Evolutionary conservation across 2,113 vertebrate species (phyloP).

Genomic region (Scartelaos histophorus): DNA sequence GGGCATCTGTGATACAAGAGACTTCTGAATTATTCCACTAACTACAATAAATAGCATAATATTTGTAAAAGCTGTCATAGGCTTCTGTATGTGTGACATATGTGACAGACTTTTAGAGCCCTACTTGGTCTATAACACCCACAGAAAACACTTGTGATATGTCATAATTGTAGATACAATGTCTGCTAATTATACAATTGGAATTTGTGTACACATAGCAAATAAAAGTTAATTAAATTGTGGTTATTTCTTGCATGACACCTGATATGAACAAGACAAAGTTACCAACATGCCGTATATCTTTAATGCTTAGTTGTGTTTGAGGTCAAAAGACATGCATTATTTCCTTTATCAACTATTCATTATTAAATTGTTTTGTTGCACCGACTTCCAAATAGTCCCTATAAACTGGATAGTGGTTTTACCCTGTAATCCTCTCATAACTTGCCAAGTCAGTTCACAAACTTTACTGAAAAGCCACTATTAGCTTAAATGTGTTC

Average conservation of each 20-base stretch:
- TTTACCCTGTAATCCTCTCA: conserved; percentile 44
- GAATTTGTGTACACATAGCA: neutral
- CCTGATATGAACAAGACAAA: neutral
- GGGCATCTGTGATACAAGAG: neutral
- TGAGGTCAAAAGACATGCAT: neutral
- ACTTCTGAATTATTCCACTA: too few relatives aligned
- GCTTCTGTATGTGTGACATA: too few relatives aligned
- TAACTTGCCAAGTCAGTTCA: neutral
- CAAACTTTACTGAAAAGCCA: neutral
- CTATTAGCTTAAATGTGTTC: neutral
- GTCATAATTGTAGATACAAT: neutral
- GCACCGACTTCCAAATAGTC: neutral
- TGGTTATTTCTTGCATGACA: neutral
- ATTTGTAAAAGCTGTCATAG: too few relatives aligned
- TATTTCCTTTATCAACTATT: neutral
- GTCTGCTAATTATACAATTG: too few relatives aligned
- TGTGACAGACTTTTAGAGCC: too few relatives aligned
- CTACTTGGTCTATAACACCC: too few relatives aligned
- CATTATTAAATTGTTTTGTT: conserved; percentile 10
- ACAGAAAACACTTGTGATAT: too few relatives aligned
- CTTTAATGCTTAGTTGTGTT: conserved; percentile 29
- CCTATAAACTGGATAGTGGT: conserved; percentile 53
- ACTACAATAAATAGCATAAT: too few relatives aligned
- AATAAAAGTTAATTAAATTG: neutral
- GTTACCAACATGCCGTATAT: conserved; percentile 13